Evolutionary conservation across 1,140 invertebrate species (phyloP).

Genomic region (Dinoponera quadriceps): DNA sequence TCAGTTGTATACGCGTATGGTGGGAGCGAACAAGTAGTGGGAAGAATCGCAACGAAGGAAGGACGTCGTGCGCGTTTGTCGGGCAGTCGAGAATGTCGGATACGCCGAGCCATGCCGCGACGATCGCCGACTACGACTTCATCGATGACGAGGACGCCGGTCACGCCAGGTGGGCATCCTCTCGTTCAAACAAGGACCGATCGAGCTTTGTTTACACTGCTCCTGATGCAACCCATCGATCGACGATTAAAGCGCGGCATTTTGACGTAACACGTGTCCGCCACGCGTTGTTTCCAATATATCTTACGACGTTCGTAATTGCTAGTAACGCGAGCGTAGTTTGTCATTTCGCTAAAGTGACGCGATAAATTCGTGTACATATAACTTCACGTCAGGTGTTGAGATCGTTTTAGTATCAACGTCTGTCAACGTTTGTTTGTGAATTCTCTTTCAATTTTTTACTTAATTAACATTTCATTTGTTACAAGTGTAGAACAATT

Average conservation of each 20-base stretch:
- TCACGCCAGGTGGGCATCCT: constrained; percentile 44
- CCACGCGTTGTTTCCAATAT: not conserved
- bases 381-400: no score
- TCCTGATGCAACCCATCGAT: not conserved
- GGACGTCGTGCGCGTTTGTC: constrained; percentile 5
- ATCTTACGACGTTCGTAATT: not conserved
- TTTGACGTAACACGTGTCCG: not conserved
- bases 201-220: constrained; percentile 61
- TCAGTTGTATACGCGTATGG: no score
- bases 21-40: no score
- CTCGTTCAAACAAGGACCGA: not conserved
- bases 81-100: constrained; percentile 26
- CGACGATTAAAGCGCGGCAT: not conserved
- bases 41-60: not conserved
- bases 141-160: constrained; percentile 65
- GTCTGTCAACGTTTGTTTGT: no score
- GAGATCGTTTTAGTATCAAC: no score
- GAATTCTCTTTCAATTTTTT: no score
- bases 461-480: no score
- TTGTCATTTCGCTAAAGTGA: not conserved
- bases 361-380: not conserved
- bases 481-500: not conserved
- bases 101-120: constrained; percentile 17
- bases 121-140: constrained; percentile 1
- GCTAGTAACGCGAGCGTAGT: not conserved